Percentiles rank a stretch among this genome's conserved stretches.
These are phyloP conservation scores for Penaeus monodon DNA, from an alignment of 2,888 invertebrate species.

Conservation along the genomic window DNA sequence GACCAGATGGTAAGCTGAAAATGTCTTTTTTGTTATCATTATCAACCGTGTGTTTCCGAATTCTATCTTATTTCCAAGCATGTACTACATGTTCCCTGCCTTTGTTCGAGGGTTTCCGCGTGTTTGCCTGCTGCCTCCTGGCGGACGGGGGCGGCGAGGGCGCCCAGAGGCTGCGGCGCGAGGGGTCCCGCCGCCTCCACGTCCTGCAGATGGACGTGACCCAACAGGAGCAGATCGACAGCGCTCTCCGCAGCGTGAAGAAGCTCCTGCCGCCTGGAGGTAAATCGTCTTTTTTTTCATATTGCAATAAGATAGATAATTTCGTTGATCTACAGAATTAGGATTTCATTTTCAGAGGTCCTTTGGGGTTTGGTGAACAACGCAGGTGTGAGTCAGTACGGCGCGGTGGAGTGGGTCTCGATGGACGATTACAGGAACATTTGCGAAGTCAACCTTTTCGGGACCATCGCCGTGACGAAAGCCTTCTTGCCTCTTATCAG, in stretches of 20 bases:
- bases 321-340: too few species aligned
- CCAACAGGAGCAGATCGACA: neutral
- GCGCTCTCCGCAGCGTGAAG: conserved; percentile 3
- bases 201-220: conserved; percentile 42
- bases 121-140: too few species aligned
- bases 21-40: too few species aligned
- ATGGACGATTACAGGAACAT: conserved; percentile 82
- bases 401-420: conserved; percentile 92
- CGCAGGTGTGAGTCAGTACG: conserved; percentile 87
- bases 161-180: neutral
- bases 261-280: conserved; percentile 5
- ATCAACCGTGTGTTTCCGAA: too few species aligned
- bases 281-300: neutral
- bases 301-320: too few species aligned
- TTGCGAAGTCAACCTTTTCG: conserved; percentile 73
- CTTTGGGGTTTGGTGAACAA: conserved; percentile 93
- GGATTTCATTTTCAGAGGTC: conserved; percentile 71
- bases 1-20: too few species aligned
- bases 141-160: too few species aligned
- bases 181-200: conserved; percentile 20
- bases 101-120: too few species aligned
- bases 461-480: conserved; percentile 35
- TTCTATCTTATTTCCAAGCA: too few species aligned
- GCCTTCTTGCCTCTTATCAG: conserved; percentile 48
- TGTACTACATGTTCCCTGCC: too few species aligned